Base-by-base conservation (phyloP, 2,888 invertebrate species). In the Drosophila lutescens region DNA sequence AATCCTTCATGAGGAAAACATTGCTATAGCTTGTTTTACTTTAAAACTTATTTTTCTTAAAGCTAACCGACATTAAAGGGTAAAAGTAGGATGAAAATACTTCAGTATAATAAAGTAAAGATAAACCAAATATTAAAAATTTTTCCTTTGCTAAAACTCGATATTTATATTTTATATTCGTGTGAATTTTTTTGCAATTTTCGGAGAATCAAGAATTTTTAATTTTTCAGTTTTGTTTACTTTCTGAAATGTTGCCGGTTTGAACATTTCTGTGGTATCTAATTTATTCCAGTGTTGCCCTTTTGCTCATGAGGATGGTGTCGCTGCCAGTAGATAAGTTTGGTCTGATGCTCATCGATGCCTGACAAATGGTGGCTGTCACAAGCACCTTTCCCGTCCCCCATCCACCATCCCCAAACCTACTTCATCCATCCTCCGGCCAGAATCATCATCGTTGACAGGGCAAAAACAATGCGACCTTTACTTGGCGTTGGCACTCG, bases 321-420 rank as follows among this genome's bases (percentile, higher is more conserved):
- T 53, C 46, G 44, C 56, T 61, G 56, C 46, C 71, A 49, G 47
- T 26, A 41, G 47, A 63, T 62, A 51, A 32, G 44, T 65, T 44
- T 12, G 23, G 51, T 63, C 40, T 66, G 58, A 66, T 49, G 78
- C 57, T 26, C 56, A 60, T 41, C 60, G 58, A 68, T 34, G 70
- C 70, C 46, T 63, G 62, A 62, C 66, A 66, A 54, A 66, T 66
- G 54, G 47, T 26, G 32, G 23, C 62, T 66, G 67, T 66, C 66
- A 66, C 20, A 15, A 13, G 38, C 66, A 66, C 44, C 66, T 15
- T 20, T 15, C 15, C 59, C 44, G 34, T 10, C 20, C 43, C 5
- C 34, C 10, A 12, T 1, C 34, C 12, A 4, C 7, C 0, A 41
- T 15, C 20, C 41, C 10, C 20, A 1, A 34, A 12, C 34, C 34